Base-by-base conservation (phyloP, 2,888 invertebrate genomes). In the Leptinotarsa peninsularis region DNA sequence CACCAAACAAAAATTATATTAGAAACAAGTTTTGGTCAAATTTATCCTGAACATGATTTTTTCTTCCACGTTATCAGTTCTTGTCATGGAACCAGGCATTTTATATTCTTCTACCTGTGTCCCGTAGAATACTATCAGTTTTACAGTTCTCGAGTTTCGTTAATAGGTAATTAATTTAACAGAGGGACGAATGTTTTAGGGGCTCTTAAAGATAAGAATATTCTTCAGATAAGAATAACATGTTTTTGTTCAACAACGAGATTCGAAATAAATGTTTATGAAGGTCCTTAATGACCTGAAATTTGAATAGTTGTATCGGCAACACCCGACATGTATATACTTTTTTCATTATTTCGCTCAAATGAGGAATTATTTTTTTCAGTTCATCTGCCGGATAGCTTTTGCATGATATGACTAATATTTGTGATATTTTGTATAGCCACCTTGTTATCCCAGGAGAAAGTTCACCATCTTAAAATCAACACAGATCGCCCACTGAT, bases 81-180 rank as follows among this genome's bases (percentile, higher is more conserved):
- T 73, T 76, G 76, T 76, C 76, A 73, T 15, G 58, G 73, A 58
- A 72, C 72, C 56, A 76, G 77, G 71, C 66, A 71, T 76, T 77
- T 77, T 78, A 76, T 78, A 73, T 76, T 73, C 72, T 78, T 77
- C 70, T 78, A 79, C 79, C 78, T 78, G 78, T 78, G 76, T 74
- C 78, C 78, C 75, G 77, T 76, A 79, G 77, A 76, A 79, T 76
- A 79, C 78, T 79, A 78, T 80, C 80, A 63, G 71, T 73, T 76
- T 76, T 74, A 79, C 78, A 78, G 78, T 78, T 75, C 78, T 74
- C 66, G 73, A 78, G 79, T 78, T 80, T 79, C 77, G 79, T 80
- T 80, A 80, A 80, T 76, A 77, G 80, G 79, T 80, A 80, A 82
- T 82, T 82, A 82, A 82, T 81, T 82, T 82, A 79, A 81, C 78